Evolutionary conservation across 2,797 vertebrate genomes (phyloP).

Genomic region (Cossypha niveicapilla): DNA sequence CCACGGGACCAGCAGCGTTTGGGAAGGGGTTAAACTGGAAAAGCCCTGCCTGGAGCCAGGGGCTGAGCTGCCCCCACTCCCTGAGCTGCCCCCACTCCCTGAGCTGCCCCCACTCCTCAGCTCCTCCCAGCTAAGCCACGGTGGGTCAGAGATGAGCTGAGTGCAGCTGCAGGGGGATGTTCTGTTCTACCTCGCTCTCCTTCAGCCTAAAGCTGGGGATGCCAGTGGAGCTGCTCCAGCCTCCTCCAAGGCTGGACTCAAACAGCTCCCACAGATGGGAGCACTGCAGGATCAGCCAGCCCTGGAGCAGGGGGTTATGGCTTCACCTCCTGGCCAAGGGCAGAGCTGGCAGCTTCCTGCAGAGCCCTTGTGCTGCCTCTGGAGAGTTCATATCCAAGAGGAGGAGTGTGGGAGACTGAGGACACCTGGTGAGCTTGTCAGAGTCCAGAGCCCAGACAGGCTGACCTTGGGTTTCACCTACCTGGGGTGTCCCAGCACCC

Average conservation of each 20-base stretch:
- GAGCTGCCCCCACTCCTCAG: background rate
- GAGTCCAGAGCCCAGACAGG: background rate
- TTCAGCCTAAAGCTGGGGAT: background rate
- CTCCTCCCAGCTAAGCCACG: background rate
- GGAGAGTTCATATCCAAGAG: background rate
- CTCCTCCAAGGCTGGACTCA: background rate
- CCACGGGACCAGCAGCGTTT: accelerated
- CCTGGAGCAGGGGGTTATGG: background rate
- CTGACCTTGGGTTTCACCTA: background rate
- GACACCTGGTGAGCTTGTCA: background rate
- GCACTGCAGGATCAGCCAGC: accelerated
- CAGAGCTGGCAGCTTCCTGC: background rate
- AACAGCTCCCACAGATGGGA: accelerated
- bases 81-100: accelerated
- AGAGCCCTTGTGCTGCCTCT: background rate
- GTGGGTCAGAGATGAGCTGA: background rate
- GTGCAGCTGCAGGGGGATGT: background rate
- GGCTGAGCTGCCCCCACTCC: accelerated
- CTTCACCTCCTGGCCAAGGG: background rate
- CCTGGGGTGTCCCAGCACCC: background rate
- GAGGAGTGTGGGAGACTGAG: background rate
- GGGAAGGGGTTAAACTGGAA: background rate
- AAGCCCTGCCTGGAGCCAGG: background rate
- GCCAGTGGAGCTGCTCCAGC: background rate
- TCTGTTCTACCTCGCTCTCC: accelerated